Base-by-base conservation (phyloP, 2,113 vertebrate species). In the Gnathonemus longibarbis region DNA sequence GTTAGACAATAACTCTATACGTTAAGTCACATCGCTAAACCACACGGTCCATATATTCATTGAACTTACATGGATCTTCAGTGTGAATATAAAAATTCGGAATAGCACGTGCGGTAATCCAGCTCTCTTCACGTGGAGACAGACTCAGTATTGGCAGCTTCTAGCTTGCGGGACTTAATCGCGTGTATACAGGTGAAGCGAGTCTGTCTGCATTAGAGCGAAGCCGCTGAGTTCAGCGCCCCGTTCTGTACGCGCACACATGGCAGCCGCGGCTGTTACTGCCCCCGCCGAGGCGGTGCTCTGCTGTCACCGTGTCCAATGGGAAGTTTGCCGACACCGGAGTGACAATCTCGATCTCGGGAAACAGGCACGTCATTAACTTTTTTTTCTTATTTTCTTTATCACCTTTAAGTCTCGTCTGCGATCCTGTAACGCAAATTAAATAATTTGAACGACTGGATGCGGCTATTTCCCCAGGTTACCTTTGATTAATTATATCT, bases 21-120 rank as follows among this genome's bases (percentile, higher is more conserved):
- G 74, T 80, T 80, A 80, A 80, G 74, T 80, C 31, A 80, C 13
- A 31, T 5, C 70, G 70, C 70, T 77, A 11, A 39, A 31, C 31
- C 70, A 77, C 35, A 42, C 74, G 74, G 74, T 42, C 83, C 45
- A 21, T 84, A 19, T 84, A 84, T 84, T 24, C 15, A 48, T n/a
- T 48, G 35, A 48, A 84, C 83, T 84, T 84, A 84, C 83, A 84
- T 84, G 21, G 83, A 39, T 80, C 74, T 42, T 42, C 62, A 31
- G 35, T 48, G 83, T 84, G 39, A 48, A 42, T 46, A 11, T 83
- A 84, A 24, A 48, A 84, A 24, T 17, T 83, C 39, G 42, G 39
- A 83, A 45, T 45, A 86, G 5, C 84, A 90, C 8, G 86, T 80
- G 86, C 27, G 17, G 58, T 90, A 90, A 87, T 90, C 84, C 89